phyloP scores from a whole-genome alignment of 2,888 invertebrate genomes.

The Sinotaia quadrata region DNA sequence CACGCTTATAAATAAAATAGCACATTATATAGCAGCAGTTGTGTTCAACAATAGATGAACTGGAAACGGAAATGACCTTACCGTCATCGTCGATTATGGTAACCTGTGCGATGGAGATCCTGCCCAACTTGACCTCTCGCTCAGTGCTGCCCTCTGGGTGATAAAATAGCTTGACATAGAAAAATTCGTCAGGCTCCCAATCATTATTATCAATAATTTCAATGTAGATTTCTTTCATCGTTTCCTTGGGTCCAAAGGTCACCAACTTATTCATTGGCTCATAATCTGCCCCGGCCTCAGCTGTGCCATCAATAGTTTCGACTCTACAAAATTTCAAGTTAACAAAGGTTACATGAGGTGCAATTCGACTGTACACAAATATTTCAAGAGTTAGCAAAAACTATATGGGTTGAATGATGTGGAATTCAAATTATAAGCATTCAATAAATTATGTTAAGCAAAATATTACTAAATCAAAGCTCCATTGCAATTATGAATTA shows the following conservation, averaged over 20 bases:
- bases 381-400: background rate
- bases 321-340: conserved; percentile 66
- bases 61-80: too few relatives aligned
- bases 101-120: conserved; percentile 76
- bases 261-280: conserved; percentile 74
- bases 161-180: conserved; percentile 75
- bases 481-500: too few relatives aligned
- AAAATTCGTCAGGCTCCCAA: conserved; percentile 78
- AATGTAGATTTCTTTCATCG: conserved; percentile 73
- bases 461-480: too few relatives aligned
- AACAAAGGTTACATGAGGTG: background rate
- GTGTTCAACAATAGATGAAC: too few relatives aligned
- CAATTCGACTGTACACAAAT: too few relatives aligned
- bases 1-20: too few relatives aligned
- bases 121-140: conserved; percentile 73
- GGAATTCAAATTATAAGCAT: background rate
- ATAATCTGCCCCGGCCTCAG: conserved; percentile 76
- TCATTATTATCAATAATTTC: conserved; percentile 76
- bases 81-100: conserved; percentile 78
- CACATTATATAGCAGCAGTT: too few relatives aligned
- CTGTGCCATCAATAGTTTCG: conserved; percentile 77
- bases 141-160: conserved; percentile 61
- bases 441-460: too few relatives aligned
- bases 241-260: conserved; percentile 75
- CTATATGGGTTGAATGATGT: background rate